Base-by-base conservation (phyloP, 2,797 vertebrate genomes). In the Pagetopsis macropterus region DNA sequence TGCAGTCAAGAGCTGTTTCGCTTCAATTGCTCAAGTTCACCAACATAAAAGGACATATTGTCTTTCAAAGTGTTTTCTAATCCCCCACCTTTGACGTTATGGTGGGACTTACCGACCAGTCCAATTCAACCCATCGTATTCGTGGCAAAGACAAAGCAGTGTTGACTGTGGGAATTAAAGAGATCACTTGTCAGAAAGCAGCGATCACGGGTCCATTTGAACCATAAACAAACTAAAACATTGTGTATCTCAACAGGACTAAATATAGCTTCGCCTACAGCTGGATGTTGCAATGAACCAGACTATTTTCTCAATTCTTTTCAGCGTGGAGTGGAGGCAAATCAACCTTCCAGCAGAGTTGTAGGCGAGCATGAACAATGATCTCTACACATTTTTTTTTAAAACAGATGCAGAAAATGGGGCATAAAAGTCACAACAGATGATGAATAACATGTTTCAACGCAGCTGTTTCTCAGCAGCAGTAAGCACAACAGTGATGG, bases 301-400 rank as follows among this genome's bases (percentile, higher is more conserved):
- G 43, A 11, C 40, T 51, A 37, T 61, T 65, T 71, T 51, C 33
- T 72, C 2, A 10, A 51, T 50, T 75, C 59, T 13, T 46, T 43
- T 43, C 12, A 7, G n/a, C 1, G 0, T 21, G 40, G 13, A 57
- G 21, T 12, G 6, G 43, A 62, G 60, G 72, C 37, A 57, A 71
- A 80, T 5, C 16, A 56, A 37, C 43, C 78, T 84, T 2, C 2
- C 43, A 73, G 79, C 76, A 1, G 45, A 43, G 72, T 45, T 59
- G 17, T 51, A 65, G 73, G 72, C 54, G 2, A 50, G 10, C 41
- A 6, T 0, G 9, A 58, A 84, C 80, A 86, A 84, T 44, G 69
- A 65, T 51, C 54, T 37, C 55, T 27, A 52, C 65, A 73, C 63
- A 76, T 40, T n/a, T 8, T 17, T 16, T n/a, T 13, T 2, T 9